A percentile compares a stretch with the other conserved stretches of the same genome.
phyloP scores from a whole-genome alignment of 2,797 vertebrate species.

The Oryzias sinensis region DNA sequence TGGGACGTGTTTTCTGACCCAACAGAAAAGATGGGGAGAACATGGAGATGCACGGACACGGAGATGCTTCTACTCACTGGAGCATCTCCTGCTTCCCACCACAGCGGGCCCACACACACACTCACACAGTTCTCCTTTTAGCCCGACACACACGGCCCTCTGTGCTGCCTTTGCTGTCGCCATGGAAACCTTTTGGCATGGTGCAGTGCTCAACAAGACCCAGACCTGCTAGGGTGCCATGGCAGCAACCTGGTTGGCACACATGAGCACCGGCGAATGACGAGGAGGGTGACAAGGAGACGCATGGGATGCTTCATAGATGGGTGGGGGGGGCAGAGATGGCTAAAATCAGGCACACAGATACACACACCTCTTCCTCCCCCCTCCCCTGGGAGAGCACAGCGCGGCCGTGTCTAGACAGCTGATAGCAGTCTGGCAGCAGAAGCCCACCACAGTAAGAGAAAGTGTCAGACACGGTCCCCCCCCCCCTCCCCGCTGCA shows the following conservation, averaged over 20 bases:
- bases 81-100: constrained; percentile 66
- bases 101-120: constrained; percentile 53
- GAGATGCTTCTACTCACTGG: constrained; percentile 33
- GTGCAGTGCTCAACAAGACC: constrained; percentile 74
- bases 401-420: constrained; percentile 57
- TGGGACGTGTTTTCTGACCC: neutral
- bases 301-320: constrained; percentile 1
- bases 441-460: constrained; percentile 20
- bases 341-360: constrained; percentile 7
- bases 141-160: constrained; percentile 48
- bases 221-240: constrained; percentile 66
- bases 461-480: constrained; percentile 30
- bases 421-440: constrained; percentile 57
- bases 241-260: constrained; percentile 67
- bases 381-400: constrained; percentile 38
- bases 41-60: constrained; percentile 20
- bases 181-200: constrained; percentile 72
- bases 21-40: constrained; percentile 1
- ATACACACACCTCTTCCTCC: constrained; percentile 20
- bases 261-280: constrained; percentile 8
- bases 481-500: constrained; percentile 13
- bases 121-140: constrained; percentile 39
- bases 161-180: constrained; percentile 73
- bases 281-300: constrained; percentile 25
- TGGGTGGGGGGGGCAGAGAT: constrained; percentile 9